Evolutionary conservation across 2,797 vertebrate genomes (phyloP).

Genomic region (Gambusia yucatana): DNA sequence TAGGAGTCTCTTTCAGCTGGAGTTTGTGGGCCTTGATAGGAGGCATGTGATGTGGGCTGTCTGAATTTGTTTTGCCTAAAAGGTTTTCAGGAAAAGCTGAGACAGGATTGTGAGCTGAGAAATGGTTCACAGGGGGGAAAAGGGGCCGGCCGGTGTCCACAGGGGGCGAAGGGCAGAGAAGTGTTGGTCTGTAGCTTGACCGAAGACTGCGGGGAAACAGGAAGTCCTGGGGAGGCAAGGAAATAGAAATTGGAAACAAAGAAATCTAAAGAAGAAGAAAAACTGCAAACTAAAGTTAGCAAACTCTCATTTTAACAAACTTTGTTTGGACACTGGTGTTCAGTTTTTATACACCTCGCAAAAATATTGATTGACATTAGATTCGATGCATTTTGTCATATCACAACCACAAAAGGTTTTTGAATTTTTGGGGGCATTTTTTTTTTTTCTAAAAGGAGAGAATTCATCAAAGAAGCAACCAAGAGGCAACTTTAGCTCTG

Average conservation of each 20-base stretch:
- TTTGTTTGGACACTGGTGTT: neutral
- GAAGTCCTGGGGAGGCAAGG: slow-evolving; percentile 72
- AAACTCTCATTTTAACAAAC: neutral
- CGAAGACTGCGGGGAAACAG: slow-evolving; percentile 74
- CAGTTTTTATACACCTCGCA: neutral
- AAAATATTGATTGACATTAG: neutral
- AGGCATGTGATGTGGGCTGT: slow-evolving; percentile 44
- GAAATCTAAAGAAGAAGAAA: neutral
- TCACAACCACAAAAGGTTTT: neutral
- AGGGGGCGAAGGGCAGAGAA: slow-evolving; percentile 24
- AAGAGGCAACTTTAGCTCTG: neutral
- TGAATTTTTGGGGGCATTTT: neutral
- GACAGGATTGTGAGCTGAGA: slow-evolving; percentile 68
- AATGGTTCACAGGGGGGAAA: slow-evolving; percentile 72
- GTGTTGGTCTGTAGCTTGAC: slow-evolving; percentile 44
- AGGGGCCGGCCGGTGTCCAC: slow-evolving; percentile 44
- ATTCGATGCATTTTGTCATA: neutral
- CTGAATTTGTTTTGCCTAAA: slow-evolving; percentile 19
- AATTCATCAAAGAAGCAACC: neutral
- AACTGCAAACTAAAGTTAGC: neutral
- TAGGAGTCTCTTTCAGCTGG: slow-evolving; percentile 41
- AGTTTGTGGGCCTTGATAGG: slow-evolving; percentile 50
- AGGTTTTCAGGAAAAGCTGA: slow-evolving; percentile 29
- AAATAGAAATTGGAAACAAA: slow-evolving; percentile 5
- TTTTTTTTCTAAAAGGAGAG: neutral